Percentiles rank a stretch among this genome's conserved stretches.
Evolutionary conservation across 2,797 vertebrate genomes (phyloP).

Genomic region (Xenops minutus): DNA sequence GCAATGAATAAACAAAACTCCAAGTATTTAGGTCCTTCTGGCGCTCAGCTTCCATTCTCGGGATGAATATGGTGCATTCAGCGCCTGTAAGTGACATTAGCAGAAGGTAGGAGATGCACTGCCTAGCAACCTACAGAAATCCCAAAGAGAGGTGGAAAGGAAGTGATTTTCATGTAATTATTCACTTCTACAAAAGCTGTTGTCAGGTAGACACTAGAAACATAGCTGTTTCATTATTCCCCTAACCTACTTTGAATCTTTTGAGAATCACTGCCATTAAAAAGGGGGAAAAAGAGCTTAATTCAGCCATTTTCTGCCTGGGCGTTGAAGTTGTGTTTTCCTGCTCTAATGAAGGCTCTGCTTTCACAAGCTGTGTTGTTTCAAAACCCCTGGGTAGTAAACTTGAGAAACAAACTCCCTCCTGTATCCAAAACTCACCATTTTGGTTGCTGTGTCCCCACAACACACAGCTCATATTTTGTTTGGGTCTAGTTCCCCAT

Average conservation of each 20-base stretch:
- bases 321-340: conserved; percentile 72
- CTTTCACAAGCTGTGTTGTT: conserved; percentile 63
- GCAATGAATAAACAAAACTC: conserved; percentile 63
- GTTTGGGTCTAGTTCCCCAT: conserved; percentile 1
- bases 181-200: conserved; percentile 78
- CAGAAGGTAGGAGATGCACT: conserved; percentile 60
- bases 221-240: conserved; percentile 79
- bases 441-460: not conserved
- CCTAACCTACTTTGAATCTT: conserved; percentile 81
- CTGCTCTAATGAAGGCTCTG: conserved; percentile 51
- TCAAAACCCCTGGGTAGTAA: conserved; percentile 32
- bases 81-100: conserved; percentile 74
- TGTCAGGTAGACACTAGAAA: conserved; percentile 83
- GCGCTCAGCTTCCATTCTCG: conserved; percentile 46
- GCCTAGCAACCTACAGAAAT: conserved; percentile 79
- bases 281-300: conserved; percentile 68
- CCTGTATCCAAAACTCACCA: not conserved
- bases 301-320: conserved; percentile 77
- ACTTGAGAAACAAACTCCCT: conserved; percentile 39
- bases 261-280: conserved; percentile 69
- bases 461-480: not conserved
- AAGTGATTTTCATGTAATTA: conserved; percentile 83
- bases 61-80: conserved; percentile 72
- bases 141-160: conserved; percentile 78
- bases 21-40: conserved; percentile 58